A percentile compares a stretch with the other conserved stretches of the same genome.
These are phyloP conservation scores for Pionites leucogaster DNA, from an alignment of 2,113 vertebrate species.

Conservation along the genomic window DNA sequence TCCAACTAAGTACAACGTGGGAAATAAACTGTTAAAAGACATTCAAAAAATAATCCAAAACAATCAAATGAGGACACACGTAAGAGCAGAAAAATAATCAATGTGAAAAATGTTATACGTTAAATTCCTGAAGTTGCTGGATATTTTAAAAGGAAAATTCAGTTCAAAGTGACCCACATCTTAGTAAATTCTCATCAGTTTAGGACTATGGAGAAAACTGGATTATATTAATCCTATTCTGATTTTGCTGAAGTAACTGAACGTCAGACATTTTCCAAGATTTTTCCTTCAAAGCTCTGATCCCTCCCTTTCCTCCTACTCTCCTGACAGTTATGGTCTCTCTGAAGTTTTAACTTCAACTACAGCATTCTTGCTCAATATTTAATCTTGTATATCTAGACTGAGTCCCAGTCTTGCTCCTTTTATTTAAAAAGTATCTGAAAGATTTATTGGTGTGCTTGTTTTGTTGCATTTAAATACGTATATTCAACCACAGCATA, in stretches of 20 bases:
- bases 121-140: neutral
- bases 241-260: neutral
- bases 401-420: neutral
- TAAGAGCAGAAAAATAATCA: neutral
- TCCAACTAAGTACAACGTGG: neutral
- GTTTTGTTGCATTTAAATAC: neutral
- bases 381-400: neutral
- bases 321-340: neutral
- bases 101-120: neutral
- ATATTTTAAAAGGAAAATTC: neutral
- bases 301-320: neutral
- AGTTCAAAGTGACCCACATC: neutral
- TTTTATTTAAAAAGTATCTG: neutral
- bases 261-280: neutral
- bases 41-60: neutral
- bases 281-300: neutral
- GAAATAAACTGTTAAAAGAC: neutral
- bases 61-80: neutral
- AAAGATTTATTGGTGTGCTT: neutral
- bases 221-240: neutral
- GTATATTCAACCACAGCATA: neutral
- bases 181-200: neutral
- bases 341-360: neutral
- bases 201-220: neutral
- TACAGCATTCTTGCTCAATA: neutral